Evolutionary conservation across 2,888 invertebrate species (phyloP).

Genomic region (Melinaea menophilus): DNA sequence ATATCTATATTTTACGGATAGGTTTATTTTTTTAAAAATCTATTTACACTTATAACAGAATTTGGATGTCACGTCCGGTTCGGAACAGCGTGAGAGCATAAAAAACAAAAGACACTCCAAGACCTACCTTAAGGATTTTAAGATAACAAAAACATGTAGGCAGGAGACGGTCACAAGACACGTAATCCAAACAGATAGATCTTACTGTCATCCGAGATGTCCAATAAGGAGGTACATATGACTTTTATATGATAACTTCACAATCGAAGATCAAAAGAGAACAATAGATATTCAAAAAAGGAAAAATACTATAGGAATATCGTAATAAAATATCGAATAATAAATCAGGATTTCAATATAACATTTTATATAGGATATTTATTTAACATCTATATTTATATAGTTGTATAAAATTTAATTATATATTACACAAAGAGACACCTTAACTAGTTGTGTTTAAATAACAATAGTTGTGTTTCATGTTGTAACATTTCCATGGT

Average conservation of each 20-base stretch:
- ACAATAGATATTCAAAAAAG: neutral
- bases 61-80: constrained; percentile 33
- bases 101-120: constrained; percentile 39
- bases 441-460: constrained; percentile 23
- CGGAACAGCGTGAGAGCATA: constrained; percentile 24
- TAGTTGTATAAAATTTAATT: too few species aligned
- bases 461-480: constrained; percentile 32
- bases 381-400: too few species aligned
- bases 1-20: neutral
- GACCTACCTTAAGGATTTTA: constrained; percentile 44
- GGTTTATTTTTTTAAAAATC: constrained; percentile 1
- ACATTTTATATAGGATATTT: too few species aligned
- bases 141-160: constrained; percentile 48
- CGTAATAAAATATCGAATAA: too few species aligned
- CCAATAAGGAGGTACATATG: constrained; percentile 33
- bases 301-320: too few species aligned
- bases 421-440: too few species aligned
- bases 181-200: constrained; percentile 66
- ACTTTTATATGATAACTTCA: neutral
- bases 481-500: constrained; percentile 18
- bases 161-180: constrained; percentile 52
- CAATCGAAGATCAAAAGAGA: neutral
- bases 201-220: constrained; percentile 51
- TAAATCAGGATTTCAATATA: too few species aligned
- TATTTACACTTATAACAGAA: constrained; percentile 18